These are phyloP conservation scores for Hydrotaea cyrtoneurina DNA, from an alignment of 2,888 invertebrate species.

Conservation along the genomic window DNA sequence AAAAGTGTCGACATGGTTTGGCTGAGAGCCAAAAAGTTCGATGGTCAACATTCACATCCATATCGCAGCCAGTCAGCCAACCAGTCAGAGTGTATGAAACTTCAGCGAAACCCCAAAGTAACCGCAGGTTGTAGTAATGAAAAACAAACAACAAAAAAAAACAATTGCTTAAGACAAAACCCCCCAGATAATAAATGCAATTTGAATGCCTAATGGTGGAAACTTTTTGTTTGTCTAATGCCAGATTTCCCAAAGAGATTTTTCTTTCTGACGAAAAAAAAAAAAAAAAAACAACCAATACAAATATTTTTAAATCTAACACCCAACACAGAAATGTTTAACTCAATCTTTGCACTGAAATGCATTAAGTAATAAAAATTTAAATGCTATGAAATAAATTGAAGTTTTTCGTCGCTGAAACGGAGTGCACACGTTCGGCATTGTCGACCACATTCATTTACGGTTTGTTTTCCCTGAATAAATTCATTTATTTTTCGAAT, in stretches of 20 bases:
- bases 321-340: no score
- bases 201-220: not conserved
- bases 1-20: not conserved
- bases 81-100: not conserved
- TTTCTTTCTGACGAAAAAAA: no score
- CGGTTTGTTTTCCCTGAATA: no score
- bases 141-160: no score
- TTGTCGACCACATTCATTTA: no score
- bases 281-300: no score
- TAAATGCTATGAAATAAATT: no score
- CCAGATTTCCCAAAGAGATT: not conserved
- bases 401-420: no score
- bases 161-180: not conserved
- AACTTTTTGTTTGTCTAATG: not conserved
- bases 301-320: no score
- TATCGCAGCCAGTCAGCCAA: not conserved
- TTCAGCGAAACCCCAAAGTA: not conserved
- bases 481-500: no score
- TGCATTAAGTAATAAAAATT: not conserved
- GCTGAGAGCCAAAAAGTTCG: slow-evolving; percentile 3
- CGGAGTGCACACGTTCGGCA: no score
- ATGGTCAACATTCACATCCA: slow-evolving; percentile 16
- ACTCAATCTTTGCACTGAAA: not conserved
- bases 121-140: not conserved
- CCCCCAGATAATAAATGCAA: not conserved